Conservation (phyloP, 2,888 invertebrate species). For the Euproctis similis region DNA sequence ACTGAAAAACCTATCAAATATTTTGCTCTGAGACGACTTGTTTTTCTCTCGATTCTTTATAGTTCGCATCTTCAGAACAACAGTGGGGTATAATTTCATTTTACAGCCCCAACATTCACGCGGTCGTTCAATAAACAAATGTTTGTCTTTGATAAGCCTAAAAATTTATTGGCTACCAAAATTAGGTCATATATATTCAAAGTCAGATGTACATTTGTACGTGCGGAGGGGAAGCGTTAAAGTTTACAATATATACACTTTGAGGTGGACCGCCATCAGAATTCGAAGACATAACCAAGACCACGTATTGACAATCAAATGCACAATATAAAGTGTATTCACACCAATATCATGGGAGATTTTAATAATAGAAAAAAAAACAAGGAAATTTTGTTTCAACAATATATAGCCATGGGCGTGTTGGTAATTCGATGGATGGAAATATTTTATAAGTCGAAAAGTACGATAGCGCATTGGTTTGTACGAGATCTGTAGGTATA, state of each 20-base stretch:
- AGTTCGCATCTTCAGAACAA: conserved; percentile 10
- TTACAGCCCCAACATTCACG: conserved; percentile 19
- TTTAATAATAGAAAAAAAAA: too few species aligned
- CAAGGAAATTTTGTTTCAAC: too few species aligned
- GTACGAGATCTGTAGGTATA: too few species aligned
- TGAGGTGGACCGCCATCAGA: conserved; percentile 16
- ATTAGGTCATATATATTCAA: conserved; percentile 38
- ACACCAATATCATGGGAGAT: too few species aligned
- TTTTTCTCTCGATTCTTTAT: conserved; percentile 13
- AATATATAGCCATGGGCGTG: too few species aligned
- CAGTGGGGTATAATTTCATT: conserved; percentile 18
- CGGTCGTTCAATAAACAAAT: conserved; percentile 27
- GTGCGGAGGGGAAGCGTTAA: conserved; percentile 18
- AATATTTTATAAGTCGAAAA: too few species aligned
- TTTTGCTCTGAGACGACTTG: conserved; percentile 10
- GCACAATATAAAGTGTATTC: background rate
- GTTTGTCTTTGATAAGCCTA: conserved; percentile 14
- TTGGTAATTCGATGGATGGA: too few species aligned
- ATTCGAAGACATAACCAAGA: conserved; percentile 11
- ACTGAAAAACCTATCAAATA: conserved; percentile 15
- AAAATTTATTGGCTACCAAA: conserved; percentile 23
- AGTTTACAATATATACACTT: conserved; percentile 18
- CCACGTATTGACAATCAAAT: conserved; percentile 12
- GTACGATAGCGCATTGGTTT: too few species aligned
- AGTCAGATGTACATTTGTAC: conserved; percentile 24